Percentiles rank a stretch among this genome's conserved stretches.
phyloP scores from a whole-genome alignment of 2,797 vertebrate species.

The Sebastes cheni region DNA sequence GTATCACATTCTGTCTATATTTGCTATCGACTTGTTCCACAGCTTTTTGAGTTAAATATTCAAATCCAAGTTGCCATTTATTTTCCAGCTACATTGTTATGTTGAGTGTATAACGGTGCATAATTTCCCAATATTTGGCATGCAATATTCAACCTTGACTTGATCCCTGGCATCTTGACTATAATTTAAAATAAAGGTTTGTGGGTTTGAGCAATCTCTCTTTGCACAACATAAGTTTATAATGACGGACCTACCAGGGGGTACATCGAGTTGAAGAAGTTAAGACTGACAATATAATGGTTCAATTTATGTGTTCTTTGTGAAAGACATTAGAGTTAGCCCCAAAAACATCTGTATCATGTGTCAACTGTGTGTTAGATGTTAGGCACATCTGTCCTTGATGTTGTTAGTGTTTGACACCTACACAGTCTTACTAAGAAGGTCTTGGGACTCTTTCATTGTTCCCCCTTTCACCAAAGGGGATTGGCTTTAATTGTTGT shows the following conservation, averaged over 20 bases:
- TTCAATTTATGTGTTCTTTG: background rate
- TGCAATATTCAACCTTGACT: background rate
- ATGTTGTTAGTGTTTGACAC: conserved; percentile 42
- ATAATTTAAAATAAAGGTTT: conserved; percentile 7
- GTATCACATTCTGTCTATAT: background rate
- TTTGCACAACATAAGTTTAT: background rate
- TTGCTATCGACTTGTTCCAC: background rate
- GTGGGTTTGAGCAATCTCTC: background rate
- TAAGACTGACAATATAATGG: background rate
- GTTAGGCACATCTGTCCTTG: conserved; percentile 42
- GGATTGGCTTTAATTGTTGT: conserved; percentile 53
- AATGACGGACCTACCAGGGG: background rate
- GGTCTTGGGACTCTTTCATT: conserved; percentile 24
- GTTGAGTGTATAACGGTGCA: background rate
- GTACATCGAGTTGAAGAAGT: background rate
- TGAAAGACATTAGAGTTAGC: background rate
- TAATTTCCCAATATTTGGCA: background rate
- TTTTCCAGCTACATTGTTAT: background rate
- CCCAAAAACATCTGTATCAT: background rate
- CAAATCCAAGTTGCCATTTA: background rate
- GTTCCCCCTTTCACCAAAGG: conserved; percentile 8
- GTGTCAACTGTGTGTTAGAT: background rate
- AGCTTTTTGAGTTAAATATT: background rate
- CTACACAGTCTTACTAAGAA: conserved; percentile 40
- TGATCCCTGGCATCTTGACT: background rate